These are phyloP conservation scores for Tretioscincus oriximinensis DNA, from an alignment of 2,113 vertebrate species.

Conservation along the genomic window DNA sequence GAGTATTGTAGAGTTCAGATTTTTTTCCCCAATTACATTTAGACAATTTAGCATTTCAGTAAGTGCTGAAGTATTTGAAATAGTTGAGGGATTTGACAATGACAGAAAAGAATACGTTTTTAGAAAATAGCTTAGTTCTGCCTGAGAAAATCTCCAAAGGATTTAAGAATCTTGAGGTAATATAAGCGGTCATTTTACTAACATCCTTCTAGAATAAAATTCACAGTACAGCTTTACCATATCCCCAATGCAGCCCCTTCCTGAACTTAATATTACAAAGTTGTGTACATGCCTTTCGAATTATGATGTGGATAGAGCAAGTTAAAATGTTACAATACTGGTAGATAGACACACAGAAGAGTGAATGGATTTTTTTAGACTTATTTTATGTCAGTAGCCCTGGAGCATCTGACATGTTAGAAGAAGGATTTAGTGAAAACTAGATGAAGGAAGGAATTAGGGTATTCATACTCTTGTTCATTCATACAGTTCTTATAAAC, in stretches of 20 bases:
- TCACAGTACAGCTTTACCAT: constrained; percentile 33
- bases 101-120: constrained; percentile 67
- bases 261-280: background rate
- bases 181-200: constrained; percentile 60
- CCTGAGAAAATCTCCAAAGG: constrained; percentile 72
- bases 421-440: background rate
- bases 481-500: too few relatives aligned
- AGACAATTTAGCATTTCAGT: constrained; percentile 58
- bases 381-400: background rate
- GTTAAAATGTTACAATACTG: constrained; percentile 13
- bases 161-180: constrained; percentile 65
- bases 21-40: constrained; percentile 26
- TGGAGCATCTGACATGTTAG: background rate
- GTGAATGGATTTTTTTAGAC: constrained; percentile 22
- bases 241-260: constrained; percentile 16
- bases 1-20: constrained; percentile 36
- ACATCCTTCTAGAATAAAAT: constrained; percentile 65
- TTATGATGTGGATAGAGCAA: constrained; percentile 24
- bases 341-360: constrained; percentile 2
- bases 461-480: background rate
- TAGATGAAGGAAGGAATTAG: background rate
- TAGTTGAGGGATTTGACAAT: constrained; percentile 60
- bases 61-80: constrained; percentile 54
- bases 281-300: constrained; percentile 26
- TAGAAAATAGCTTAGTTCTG: constrained; percentile 56